A percentile compares a stretch with the other conserved stretches of the same genome.
Evolutionary conservation across 2,888 invertebrate genomes (phyloP).

Genomic region (Deilephila porcellus): DNA sequence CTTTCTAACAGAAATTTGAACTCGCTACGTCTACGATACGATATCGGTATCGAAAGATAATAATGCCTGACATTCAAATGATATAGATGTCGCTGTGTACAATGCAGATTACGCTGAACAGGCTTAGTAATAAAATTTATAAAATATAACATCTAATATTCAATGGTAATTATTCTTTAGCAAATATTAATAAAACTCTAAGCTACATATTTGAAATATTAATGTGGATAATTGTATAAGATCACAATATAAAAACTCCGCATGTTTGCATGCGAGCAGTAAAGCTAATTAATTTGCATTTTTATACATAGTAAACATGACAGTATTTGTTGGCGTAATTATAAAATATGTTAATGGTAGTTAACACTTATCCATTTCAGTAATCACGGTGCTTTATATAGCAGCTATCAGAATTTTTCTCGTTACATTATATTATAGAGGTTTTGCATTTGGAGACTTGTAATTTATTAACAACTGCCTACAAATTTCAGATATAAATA

Average conservation of each 20-base stretch:
- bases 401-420: too few relatives aligned
- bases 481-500: too few relatives aligned
- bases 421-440: too few relatives aligned
- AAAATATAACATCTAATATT: constrained; percentile 2
- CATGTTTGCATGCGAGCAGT: neutral
- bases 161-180: neutral
- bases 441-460: too few relatives aligned
- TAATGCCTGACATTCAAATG: neutral
- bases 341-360: neutral
- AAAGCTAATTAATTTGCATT: neutral
- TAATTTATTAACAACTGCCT: too few relatives aligned
- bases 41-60: neutral
- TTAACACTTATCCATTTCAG: neutral
- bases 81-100: neutral
- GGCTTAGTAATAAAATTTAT: neutral
- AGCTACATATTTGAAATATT: neutral
- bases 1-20: too few relatives aligned
- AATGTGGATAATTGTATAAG: neutral
- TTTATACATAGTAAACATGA: neutral
- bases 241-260: neutral
- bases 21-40: neutral
- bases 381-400: neutral
- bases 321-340: neutral
- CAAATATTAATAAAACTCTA: neutral
- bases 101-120: neutral